These are phyloP conservation scores for Dolichopus griseipennis DNA, from an alignment of 2,888 invertebrate genomes.

Conservation along the genomic window DNA sequence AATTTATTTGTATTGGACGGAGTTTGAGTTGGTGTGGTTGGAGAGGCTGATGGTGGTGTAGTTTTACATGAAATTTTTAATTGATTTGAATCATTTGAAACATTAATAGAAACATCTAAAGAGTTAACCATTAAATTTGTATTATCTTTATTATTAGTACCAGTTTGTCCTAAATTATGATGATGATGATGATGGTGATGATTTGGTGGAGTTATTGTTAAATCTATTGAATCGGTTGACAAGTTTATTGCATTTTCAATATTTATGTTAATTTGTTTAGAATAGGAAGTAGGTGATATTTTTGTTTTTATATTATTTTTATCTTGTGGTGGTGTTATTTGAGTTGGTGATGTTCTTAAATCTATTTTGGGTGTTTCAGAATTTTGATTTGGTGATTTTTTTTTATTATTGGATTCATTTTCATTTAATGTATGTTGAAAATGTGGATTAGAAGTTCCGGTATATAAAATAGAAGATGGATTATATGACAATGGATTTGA, in stretches of 20 bases:
- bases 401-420: slow-evolving; percentile 14
- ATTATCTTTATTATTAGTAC: slow-evolving; percentile 11
- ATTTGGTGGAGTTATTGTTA: neutral
- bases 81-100: slow-evolving; percentile 20
- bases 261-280: slow-evolving; percentile 1
- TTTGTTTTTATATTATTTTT: neutral
- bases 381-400: slow-evolving; percentile 16
- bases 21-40: neutral
- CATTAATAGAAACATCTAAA: slow-evolving; percentile 23
- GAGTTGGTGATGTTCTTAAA: slow-evolving; percentile 12
- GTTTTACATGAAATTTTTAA: slow-evolving; percentile 16
- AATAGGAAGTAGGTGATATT: neutral
- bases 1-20: neutral
- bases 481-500: neutral
- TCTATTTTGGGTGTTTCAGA: slow-evolving; percentile 10
- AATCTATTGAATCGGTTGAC: neutral
- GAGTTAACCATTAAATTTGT: slow-evolving; percentile 13
- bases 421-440: neutral
- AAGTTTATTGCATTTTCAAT: slow-evolving; percentile 8
- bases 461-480: neutral
- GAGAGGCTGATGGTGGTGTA: neutral
- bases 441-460: neutral
- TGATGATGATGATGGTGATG: slow-evolving; percentile 9
- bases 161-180: neutral
- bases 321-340: slow-evolving; percentile 20